phyloP scores from a whole-genome alignment of 2,797 vertebrate species.

The Gymnodraco acuticeps region DNA sequence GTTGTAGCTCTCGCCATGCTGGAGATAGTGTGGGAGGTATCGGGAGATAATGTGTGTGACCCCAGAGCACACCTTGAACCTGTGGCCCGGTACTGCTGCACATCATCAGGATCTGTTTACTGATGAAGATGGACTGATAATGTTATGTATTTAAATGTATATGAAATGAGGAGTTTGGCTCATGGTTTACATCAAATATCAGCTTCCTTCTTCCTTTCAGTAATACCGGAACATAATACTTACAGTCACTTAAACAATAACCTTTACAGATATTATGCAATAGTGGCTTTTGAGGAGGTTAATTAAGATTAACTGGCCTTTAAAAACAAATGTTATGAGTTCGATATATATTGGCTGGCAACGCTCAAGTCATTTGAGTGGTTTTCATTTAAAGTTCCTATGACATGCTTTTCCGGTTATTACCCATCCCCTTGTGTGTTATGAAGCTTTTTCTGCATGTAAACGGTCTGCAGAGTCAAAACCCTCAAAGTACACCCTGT shows the following conservation, averaged over 20 bases:
- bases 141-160: background rate
- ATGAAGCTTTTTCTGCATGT: too few species aligned
- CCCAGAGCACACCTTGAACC: slow-evolving; percentile 37
- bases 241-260: too few species aligned
- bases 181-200: background rate
- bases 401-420: too few species aligned
- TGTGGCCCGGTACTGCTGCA: slow-evolving; percentile 12
- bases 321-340: background rate
- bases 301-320: background rate
- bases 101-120: background rate
- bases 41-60: slow-evolving; percentile 71
- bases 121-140: background rate
- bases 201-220: background rate
- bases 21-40: slow-evolving; percentile 61
- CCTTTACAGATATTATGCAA: background rate
- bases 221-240: background rate
- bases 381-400: background rate
- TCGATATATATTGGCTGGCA: background rate
- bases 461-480: too few species aligned
- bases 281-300: background rate
- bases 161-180: background rate
- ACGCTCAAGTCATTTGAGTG: background rate
- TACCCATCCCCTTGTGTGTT: too few species aligned
- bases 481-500: too few species aligned
- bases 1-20: slow-evolving; percentile 41